Conservation (phyloP, 2,888 invertebrate species). For the Balanococcus diminutus region DNA sequence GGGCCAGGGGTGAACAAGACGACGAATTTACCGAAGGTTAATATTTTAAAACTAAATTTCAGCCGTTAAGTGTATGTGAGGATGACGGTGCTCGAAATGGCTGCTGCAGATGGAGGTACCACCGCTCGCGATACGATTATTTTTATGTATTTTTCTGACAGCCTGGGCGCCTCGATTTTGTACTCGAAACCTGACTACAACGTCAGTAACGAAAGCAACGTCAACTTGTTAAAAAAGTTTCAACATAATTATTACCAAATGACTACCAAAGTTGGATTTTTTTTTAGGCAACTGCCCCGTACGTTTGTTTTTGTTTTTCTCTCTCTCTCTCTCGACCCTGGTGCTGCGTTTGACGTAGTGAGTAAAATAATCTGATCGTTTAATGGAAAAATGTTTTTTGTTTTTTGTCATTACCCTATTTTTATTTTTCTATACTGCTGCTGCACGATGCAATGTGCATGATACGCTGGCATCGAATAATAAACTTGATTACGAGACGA, state of each 20-base stretch:
- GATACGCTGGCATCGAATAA: background rate
- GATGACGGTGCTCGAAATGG: too few relatives aligned
- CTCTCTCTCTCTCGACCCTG: background rate
- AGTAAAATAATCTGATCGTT: background rate
- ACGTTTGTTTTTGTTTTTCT: too few relatives aligned
- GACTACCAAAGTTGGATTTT: too few relatives aligned
- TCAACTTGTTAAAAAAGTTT: background rate
- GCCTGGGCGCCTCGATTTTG: background rate
- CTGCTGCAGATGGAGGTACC: too few relatives aligned
- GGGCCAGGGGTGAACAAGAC: background rate
- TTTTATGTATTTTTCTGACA: background rate
- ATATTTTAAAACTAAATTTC: background rate
- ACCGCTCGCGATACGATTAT: background rate
- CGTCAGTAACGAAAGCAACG: background rate
- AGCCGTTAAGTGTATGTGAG: too few relatives aligned
- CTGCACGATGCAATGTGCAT: background rate
- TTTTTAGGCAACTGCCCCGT: too few relatives aligned
- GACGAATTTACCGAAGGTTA: background rate
- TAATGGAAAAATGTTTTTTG: background rate
- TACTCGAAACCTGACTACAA: background rate
- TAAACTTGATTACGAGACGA: background rate
- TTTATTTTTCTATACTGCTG: background rate
- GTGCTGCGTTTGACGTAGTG: background rate
- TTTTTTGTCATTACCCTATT: background rate
- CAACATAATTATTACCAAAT: background rate